phyloP scores from a whole-genome alignment of 2,113 vertebrate species.

The Melanostigma gelatinosum region DNA sequence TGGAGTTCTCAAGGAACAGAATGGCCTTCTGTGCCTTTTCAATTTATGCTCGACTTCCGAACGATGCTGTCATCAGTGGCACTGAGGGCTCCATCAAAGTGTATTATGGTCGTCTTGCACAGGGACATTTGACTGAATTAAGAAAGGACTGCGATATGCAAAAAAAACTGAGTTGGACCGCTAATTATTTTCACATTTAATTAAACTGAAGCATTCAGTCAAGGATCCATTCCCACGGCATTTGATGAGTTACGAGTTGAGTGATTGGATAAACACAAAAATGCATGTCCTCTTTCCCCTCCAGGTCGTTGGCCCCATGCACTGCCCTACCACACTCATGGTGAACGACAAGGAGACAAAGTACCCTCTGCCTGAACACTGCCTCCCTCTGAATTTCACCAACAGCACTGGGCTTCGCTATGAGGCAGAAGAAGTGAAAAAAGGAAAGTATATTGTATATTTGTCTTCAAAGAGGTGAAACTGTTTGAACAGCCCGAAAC shows the following conservation, averaged over 20 bases:
- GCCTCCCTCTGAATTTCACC: conserved; percentile 74
- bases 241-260: conserved; percentile 5
- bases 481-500: conserved; percentile 10
- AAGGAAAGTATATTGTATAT: conserved; percentile 70
- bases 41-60: conserved; percentile 71
- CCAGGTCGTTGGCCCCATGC: conserved; percentile 76
- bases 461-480: conserved; percentile 33
- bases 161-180: conserved; percentile 4
- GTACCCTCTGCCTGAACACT: conserved; percentile 74
- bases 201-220: conserved; percentile 29
- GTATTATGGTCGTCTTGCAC: conserved; percentile 19
- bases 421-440: conserved; percentile 83
- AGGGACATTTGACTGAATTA: conserved; percentile 41
- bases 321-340: conserved; percentile 77
- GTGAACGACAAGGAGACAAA: conserved; percentile 66
- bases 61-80: conserved; percentile 75
- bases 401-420: conserved; percentile 77
- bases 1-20: conserved; percentile 78
- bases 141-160: conserved; percentile 39
- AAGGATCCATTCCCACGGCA: background rate
- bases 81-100: conserved; percentile 81
- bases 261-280: conserved; percentile 6
- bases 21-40: conserved; percentile 71
- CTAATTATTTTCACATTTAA: conserved; percentile 52
- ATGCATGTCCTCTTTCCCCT: background rate